Percentiles rank a stretch among this genome's conserved stretches.
Evolutionary conservation across 2,888 invertebrate genomes (phyloP).

Genomic region (Shargacucullia verbasci): DNA sequence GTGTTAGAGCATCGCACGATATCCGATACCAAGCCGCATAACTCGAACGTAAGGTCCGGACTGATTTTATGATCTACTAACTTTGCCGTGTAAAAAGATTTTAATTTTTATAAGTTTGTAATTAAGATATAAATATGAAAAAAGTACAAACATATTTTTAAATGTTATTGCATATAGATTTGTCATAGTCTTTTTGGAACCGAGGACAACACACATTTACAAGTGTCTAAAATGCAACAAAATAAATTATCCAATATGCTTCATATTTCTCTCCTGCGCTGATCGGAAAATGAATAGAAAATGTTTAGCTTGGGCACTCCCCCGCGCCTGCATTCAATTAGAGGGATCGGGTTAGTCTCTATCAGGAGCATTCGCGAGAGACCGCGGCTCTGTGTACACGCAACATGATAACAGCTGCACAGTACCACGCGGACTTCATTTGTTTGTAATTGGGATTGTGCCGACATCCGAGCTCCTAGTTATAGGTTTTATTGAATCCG

Average conservation of each 20-base stretch:
- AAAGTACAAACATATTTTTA: too few species aligned
- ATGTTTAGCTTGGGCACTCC: conserved; percentile 26
- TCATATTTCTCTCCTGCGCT: conserved; percentile 33
- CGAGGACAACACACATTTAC: too few species aligned
- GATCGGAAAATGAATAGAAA: conserved; percentile 49
- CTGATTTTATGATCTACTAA: too few species aligned
- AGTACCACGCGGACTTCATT: conserved; percentile 7
- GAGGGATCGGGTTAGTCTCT: conserved; percentile 37
- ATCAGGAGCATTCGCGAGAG: neutral
- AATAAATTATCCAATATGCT: conserved; percentile 26
- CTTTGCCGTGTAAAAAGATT: too few species aligned
- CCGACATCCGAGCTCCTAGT: neutral
- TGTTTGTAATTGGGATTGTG: conserved; percentile 35
- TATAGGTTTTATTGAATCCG: neutral
- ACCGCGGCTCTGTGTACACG: neutral
- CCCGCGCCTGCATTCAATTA: conserved; percentile 41
- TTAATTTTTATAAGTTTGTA: too few species aligned
- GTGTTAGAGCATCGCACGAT: neutral
- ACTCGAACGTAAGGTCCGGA: too few species aligned
- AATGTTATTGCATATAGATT: too few species aligned
- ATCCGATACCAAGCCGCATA: neutral
- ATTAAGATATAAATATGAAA: too few species aligned
- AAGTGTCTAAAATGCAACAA: conserved; percentile 12
- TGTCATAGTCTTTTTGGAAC: too few species aligned
- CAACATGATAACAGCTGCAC: conserved; percentile 23